phyloP scores from a whole-genome alignment of 1,140 invertebrate species.

The Halotydeus destructor region DNA sequence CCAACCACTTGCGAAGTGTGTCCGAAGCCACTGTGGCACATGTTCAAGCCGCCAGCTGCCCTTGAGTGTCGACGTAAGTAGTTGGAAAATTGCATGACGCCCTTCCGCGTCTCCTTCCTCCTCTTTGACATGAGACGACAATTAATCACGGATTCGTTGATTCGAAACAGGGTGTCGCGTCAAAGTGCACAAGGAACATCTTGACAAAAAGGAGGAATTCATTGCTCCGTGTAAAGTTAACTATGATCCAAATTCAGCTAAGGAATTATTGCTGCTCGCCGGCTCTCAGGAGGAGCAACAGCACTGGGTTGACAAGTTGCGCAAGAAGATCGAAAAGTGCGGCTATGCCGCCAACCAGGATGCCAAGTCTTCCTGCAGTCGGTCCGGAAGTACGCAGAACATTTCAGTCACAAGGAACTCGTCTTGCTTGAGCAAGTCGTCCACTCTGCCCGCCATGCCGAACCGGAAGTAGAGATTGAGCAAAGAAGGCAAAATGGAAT shows the following conservation, averaged over 20 bases:
- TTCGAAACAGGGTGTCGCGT: conserved; percentile 68
- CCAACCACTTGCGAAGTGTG: conserved; percentile 93
- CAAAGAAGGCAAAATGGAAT: no score
- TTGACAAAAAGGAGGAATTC: conserved; percentile 48
- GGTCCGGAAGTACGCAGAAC: no score
- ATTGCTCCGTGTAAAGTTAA: conserved; percentile 62
- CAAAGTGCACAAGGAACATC: conserved; percentile 89
- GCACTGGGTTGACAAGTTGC: conserved; percentile 68
- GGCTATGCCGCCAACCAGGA: conserved; percentile 52
- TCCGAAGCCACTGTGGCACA: conserved; percentile 85
- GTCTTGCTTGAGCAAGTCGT: no score
- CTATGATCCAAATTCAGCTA: conserved; percentile 73
- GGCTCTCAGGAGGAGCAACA: conserved; percentile 65
- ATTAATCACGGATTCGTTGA: conserved; percentile 9
- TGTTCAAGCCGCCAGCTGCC: conserved; percentile 86
- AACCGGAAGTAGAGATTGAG: no score
- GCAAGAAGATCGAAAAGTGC: conserved; percentile 76
- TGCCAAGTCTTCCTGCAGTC: background rate
- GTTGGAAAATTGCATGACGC: conserved; percentile 2
- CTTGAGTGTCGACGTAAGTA: conserved; percentile 77
- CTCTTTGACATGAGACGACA: background rate
- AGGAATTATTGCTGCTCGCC: conserved; percentile 72
- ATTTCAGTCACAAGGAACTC: no score
- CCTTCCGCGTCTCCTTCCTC: background rate
- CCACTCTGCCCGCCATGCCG: no score